These are phyloP conservation scores for Ailuropoda melanoleuca DNA, from an alignment of 2,113 vertebrate genomes.

Conservation along the genomic window DNA sequence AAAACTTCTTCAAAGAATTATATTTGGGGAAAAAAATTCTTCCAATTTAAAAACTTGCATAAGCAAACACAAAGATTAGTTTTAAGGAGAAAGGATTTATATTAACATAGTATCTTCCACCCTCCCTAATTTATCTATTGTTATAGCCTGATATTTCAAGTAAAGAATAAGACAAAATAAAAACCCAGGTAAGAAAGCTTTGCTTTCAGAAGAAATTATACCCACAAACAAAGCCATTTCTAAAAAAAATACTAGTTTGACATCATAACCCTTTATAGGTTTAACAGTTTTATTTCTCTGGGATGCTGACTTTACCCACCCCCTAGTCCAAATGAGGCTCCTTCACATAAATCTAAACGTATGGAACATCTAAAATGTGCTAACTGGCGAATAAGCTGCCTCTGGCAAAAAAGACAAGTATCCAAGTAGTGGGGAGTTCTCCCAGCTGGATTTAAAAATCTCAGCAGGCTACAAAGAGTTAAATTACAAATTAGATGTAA, in stretches of 20 bases:
- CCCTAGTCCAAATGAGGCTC: neutral
- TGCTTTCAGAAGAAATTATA: neutral
- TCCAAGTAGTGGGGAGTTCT: neutral
- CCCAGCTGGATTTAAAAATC: neutral
- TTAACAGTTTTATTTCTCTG: neutral
- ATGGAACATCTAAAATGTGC: neutral
- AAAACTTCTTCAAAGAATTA: neutral
- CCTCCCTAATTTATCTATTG: neutral
- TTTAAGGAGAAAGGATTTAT: conserved; percentile 23
- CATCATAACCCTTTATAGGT: neutral
- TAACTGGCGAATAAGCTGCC: neutral
- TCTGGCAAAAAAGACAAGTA: neutral
- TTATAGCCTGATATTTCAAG: neutral
- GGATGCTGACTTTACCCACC: neutral
- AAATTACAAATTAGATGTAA: conserved; percentile 12
- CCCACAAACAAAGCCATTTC: conserved; percentile 4
- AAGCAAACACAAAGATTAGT: neutral
- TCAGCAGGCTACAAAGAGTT: neutral
- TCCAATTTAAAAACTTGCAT: neutral
- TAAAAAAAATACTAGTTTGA: neutral
- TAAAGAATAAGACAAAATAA: conserved; percentile 10
- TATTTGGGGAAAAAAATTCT: neutral
- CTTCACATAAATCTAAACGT: neutral
- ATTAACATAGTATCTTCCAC: neutral
- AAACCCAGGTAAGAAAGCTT: neutral